phyloP scores from a whole-genome alignment of 2,113 vertebrate species.

The Gambusia affinis region DNA sequence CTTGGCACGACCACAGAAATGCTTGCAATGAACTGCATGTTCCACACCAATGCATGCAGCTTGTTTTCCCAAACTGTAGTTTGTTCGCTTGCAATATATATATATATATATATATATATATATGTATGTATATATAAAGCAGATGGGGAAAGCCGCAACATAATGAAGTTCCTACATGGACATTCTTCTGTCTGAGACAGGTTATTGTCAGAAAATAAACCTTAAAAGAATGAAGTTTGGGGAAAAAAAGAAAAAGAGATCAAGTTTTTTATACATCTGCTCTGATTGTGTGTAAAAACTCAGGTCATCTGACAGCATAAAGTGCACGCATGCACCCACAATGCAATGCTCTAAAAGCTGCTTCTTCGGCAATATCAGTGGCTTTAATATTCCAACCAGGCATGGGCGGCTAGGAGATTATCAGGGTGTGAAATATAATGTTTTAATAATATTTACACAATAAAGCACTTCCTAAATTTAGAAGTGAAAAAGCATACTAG shows the following conservation, averaged over 20 bases:
- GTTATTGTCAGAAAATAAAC: background rate
- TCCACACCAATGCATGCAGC: constrained; percentile 6
- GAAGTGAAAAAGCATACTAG: background rate
- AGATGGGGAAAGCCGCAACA: background rate
- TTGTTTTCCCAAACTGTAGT: background rate
- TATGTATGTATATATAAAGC: background rate
- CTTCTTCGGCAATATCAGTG: background rate
- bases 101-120: no score
- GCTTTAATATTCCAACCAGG: background rate
- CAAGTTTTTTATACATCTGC: constrained; percentile 6
- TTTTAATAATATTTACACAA: background rate
- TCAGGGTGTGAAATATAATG: no score
- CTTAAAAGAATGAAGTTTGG: constrained; percentile 1
- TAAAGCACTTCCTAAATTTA: background rate
- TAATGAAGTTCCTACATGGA: background rate
- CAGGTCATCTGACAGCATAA: constrained; percentile 25
- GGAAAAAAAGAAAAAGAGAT: background rate
- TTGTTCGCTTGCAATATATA: background rate
- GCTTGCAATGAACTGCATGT: constrained; percentile 37
- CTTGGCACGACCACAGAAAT: constrained; percentile 43
- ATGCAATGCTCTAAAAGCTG: constrained; percentile 2
- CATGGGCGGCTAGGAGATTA: background rate
- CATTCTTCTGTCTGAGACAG: background rate
- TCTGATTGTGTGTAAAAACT: constrained; percentile 13
- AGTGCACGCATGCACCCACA: constrained; percentile 1